Percentiles rank a stretch among this genome's conserved stretches.
phyloP scores from a whole-genome alignment of 2,797 vertebrate genomes.

The Gambusia yucatana region DNA sequence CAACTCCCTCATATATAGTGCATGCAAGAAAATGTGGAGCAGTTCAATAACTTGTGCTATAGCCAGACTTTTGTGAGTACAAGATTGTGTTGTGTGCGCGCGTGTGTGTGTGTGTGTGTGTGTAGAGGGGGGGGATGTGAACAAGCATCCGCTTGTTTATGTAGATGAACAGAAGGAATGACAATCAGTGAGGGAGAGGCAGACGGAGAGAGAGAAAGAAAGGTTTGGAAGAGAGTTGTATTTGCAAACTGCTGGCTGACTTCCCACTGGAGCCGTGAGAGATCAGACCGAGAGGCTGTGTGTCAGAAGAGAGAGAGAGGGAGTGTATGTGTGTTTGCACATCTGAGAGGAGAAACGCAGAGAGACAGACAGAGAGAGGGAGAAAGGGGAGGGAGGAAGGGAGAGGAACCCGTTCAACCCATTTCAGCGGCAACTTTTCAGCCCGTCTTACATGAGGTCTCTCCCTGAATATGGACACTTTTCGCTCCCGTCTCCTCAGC shows the following conservation, averaged over 20 bases:
- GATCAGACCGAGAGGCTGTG: constrained; percentile 58
- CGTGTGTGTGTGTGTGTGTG: constrained; percentile 31
- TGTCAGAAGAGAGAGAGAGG: constrained; percentile 34
- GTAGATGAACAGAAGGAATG: constrained; percentile 37
- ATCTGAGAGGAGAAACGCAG: constrained; percentile 32
- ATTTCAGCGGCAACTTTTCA: constrained; percentile 72
- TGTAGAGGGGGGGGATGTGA: constrained; percentile 29
- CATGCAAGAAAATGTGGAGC: constrained; percentile 88
- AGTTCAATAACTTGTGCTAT: constrained; percentile 84
- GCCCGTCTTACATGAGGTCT: constrained; percentile 59
- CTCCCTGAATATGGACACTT: constrained; percentile 73
- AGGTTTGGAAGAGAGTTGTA: constrained; percentile 73
- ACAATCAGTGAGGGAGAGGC: constrained; percentile 25
- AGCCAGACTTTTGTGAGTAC: constrained; percentile 50
- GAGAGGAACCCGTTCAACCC: constrained; percentile 64
- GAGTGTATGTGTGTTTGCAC: constrained; percentile 17
- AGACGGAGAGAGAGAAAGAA: constrained; percentile 29
- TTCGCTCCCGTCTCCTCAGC: constrained; percentile 30
- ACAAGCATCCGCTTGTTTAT: constrained; percentile 63
- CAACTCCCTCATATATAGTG: constrained; percentile 94
- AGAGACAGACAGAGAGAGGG: constrained; percentile 33
- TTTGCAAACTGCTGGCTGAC: constrained; percentile 77
- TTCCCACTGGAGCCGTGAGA: constrained; percentile 74
- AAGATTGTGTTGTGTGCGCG: constrained; percentile 17
- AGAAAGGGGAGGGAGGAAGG: constrained; percentile 31